These are phyloP conservation scores for Cathartes aura DNA, from an alignment of 2,113 vertebrate species.

Conservation along the genomic window DNA sequence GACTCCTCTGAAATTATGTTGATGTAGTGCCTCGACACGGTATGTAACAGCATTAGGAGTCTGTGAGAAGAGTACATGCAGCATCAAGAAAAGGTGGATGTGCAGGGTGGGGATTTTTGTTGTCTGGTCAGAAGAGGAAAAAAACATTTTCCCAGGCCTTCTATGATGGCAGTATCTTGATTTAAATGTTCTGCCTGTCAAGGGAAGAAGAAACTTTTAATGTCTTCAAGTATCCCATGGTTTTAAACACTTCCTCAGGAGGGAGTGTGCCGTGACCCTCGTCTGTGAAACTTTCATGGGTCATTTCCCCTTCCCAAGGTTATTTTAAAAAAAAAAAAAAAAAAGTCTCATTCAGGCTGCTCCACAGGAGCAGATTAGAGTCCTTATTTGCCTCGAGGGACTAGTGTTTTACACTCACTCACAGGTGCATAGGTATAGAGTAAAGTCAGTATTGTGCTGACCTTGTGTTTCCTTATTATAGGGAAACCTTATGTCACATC, in stretches of 20 bases:
- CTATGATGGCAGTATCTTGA: background rate
- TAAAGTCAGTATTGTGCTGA: background rate
- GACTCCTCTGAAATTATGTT: background rate
- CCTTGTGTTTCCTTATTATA: background rate
- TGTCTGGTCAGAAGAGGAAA: background rate
- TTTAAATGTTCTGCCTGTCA: constrained; percentile 14
- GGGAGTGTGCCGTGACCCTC: constrained; percentile 35
- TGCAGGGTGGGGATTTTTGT: background rate
- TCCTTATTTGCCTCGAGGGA: background rate
- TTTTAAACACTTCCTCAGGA: constrained; percentile 51
- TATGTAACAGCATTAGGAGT: background rate
- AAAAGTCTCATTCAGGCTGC: background rate
- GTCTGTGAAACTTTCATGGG: background rate
- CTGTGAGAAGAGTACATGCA: accelerated
- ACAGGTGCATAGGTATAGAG: background rate
- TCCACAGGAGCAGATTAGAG: background rate
- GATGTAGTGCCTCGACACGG: background rate
- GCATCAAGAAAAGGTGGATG: background rate
- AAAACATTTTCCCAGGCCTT: background rate
- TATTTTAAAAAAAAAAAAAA: background rate
- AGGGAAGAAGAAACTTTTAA: constrained; percentile 1
- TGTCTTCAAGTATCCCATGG: constrained; percentile 11
- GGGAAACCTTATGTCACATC: background rate
- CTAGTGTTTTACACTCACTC: background rate
- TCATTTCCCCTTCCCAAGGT: constrained; percentile 49